A percentile compares a stretch with the other conserved stretches of the same genome.
phyloP scores from a whole-genome alignment of 2,113 vertebrate species.

The Hassar affinis region DNA sequence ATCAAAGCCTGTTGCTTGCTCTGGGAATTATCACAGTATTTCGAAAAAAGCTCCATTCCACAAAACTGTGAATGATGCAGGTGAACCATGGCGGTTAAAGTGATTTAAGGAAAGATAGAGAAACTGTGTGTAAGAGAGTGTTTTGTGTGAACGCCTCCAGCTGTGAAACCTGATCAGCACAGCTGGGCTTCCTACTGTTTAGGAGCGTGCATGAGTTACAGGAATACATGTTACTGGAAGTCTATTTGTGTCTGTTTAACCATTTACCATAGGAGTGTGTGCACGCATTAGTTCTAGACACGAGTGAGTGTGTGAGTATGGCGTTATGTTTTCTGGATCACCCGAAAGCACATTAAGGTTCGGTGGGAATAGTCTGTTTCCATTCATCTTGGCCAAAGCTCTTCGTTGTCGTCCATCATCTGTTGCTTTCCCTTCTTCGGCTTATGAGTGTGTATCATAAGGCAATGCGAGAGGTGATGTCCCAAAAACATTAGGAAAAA shows the following conservation, averaged over 20 bases:
- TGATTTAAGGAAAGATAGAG: background rate
- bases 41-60: background rate
- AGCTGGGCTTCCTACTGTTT: constrained; percentile 45
- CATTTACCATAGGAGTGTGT: background rate
- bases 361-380: background rate
- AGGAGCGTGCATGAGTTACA: constrained; percentile 11
- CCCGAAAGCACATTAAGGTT: constrained; percentile 22
- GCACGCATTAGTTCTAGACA: constrained; percentile 10
- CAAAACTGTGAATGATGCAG: background rate
- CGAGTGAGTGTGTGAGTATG: background rate
- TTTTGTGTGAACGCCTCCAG: constrained; percentile 38
- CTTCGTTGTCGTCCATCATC: constrained; percentile 14
- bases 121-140: constrained; percentile 1
- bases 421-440: constrained; percentile 10
- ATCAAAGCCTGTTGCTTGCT: background rate
- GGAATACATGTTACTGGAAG: constrained; percentile 20
- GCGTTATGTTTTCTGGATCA: constrained; percentile 2
- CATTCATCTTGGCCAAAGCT: constrained; percentile 1
- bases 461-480: background rate
- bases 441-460: background rate
- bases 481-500: background rate
- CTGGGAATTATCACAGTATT: background rate
- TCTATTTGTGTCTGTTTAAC: constrained; percentile 15
- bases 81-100: background rate
- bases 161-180: constrained; percentile 51